phyloP scores from a whole-genome alignment of 2,888 invertebrate genomes.

The Tetheella fluctuosa region DNA sequence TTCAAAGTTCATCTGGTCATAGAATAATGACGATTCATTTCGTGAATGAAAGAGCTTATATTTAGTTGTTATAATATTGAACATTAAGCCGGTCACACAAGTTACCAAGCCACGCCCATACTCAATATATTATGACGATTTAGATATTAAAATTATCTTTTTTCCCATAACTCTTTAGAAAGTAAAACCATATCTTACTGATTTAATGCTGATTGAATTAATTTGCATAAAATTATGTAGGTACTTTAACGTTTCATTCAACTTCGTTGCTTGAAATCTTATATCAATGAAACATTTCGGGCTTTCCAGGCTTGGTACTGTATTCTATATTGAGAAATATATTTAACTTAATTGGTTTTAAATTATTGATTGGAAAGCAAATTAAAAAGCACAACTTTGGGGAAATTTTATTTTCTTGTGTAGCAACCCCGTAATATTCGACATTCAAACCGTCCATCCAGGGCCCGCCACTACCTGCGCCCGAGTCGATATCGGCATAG shows the following conservation, averaged over 20 bases:
- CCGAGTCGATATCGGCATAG: constrained; percentile 48
- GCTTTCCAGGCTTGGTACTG: neutral
- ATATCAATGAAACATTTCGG: neutral
- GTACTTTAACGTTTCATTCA: neutral
- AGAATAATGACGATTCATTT: constrained; percentile 22
- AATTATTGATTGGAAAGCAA: too few relatives aligned
- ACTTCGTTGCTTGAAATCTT: neutral
- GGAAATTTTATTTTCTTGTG: constrained; percentile 20
- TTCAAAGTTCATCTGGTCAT: constrained; percentile 44
- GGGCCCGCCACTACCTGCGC: constrained; percentile 63
- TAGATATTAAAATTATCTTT: neutral
- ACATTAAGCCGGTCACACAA: neutral
- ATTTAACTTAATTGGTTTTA: neutral
- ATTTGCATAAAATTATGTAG: constrained; percentile 1
- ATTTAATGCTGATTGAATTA: neutral
- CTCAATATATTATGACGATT: neutral
- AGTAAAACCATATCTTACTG: neutral
- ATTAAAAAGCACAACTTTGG: neutral
- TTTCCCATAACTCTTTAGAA: neutral
- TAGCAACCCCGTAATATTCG: constrained; percentile 62
- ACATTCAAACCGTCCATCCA: constrained; percentile 76
- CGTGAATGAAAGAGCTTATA: constrained; percentile 9
- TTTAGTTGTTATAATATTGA: neutral
- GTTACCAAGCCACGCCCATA: neutral
- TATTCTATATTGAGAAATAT: neutral